A percentile compares a stretch with the other conserved stretches of the same genome.
These are phyloP conservation scores for Eilema sororculum DNA, from an alignment of 2,888 invertebrate species.

Conservation along the genomic window DNA sequence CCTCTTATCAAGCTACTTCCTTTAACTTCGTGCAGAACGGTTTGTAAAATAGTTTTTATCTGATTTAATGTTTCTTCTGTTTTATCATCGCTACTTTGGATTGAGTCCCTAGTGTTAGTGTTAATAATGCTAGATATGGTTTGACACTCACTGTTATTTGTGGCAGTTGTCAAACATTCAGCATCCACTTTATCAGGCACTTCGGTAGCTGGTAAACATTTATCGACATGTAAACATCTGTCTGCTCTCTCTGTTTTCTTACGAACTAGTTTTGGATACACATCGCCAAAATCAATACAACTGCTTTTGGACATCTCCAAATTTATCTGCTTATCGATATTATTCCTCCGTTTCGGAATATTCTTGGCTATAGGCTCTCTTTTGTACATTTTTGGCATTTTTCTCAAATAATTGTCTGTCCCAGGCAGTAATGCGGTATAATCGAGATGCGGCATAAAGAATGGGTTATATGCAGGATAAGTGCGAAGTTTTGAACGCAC, in stretches of 20 bases:
- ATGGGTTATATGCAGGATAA: slow-evolving; percentile 15
- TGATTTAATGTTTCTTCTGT: slow-evolving; percentile 73
- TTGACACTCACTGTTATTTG: slow-evolving; percentile 63
- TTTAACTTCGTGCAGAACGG: slow-evolving; percentile 76
- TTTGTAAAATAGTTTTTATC: slow-evolving; percentile 76
- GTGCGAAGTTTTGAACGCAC: slow-evolving; percentile 46
- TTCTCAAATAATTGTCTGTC: slow-evolving; percentile 28
- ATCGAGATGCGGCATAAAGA: slow-evolving; percentile 14
- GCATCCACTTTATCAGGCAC: slow-evolving; percentile 51
- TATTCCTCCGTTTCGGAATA: slow-evolving; percentile 31
- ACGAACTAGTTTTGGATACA: slow-evolving; percentile 57
- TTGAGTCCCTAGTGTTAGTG: slow-evolving; percentile 17
- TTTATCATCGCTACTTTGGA: slow-evolving; percentile 54
- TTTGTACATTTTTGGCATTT: slow-evolving; percentile 24
- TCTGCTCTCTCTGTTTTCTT: slow-evolving; percentile 24
- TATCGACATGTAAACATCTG: slow-evolving; percentile 23
- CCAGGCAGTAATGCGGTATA: slow-evolving; percentile 31
- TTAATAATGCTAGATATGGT: slow-evolving; percentile 45
- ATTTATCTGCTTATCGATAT: slow-evolving; percentile 31
- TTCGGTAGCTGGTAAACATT: slow-evolving; percentile 27
- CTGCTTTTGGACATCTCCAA: slow-evolving; percentile 56
- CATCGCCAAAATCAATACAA: slow-evolving; percentile 63
- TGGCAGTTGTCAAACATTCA: slow-evolving; percentile 56
- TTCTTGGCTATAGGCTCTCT: slow-evolving; percentile 34
- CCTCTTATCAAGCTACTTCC: slow-evolving; percentile 59